Conservation (phyloP, 2,888 invertebrate genomes). For the Platypus cylindrus region DNA sequence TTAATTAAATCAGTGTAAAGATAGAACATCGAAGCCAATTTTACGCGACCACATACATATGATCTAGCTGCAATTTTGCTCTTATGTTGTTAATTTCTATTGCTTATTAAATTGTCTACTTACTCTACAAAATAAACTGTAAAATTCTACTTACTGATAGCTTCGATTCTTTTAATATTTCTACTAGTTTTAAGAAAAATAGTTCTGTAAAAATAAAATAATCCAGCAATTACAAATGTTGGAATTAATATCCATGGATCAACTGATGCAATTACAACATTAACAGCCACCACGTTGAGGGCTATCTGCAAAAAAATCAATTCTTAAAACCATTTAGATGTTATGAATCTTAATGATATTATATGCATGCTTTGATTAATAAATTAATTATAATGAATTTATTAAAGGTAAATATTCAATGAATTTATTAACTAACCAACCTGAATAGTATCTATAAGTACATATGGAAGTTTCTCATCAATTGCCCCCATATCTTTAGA, state of each 20-base stretch:
- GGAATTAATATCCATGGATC: constrained; percentile 59
- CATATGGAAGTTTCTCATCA: constrained; percentile 39
- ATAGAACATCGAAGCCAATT: no score
- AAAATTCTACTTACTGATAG: constrained; percentile 45
- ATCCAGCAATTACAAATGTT: constrained; percentile 46
- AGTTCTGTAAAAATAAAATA: constrained; percentile 52
- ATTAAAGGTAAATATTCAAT: no score
- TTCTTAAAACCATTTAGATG: not conserved
- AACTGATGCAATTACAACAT: constrained; percentile 57
- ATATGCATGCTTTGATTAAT: no score
- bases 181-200: constrained; percentile 63
- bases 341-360: no score
- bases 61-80: no score
- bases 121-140: not conserved
- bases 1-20: no score
- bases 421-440: constrained; percentile 19
- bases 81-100: no score
- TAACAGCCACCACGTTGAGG: constrained; percentile 53
- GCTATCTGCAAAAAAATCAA: constrained; percentile 21
- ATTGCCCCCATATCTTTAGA: constrained; percentile 55
- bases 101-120: no score
- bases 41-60: no score
- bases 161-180: constrained; percentile 58
- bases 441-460: constrained; percentile 39
- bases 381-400: no score